Evolutionary conservation across 2,888 invertebrate species (phyloP), one percentile per base, ranked within the genome.

Genomic region (Diarsia rubi): DNA sequence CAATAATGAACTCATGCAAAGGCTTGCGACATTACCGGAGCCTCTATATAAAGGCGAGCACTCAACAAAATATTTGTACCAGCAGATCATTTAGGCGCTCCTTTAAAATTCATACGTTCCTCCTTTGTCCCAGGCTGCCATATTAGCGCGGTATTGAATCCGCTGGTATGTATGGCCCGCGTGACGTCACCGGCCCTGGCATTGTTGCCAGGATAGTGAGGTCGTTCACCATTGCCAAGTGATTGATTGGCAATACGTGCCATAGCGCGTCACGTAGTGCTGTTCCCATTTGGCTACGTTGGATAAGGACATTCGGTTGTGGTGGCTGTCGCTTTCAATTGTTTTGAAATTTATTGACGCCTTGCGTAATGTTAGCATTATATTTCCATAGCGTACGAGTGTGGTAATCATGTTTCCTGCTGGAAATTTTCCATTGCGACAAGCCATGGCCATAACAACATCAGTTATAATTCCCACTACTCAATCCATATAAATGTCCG

Each of bases 171-270:
- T 87, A 85, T 83, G 83, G 85, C 69, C 66, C 73, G 54, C 64
- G 75, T 91, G 92, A 90, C 91, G 91, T 92, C 92, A 92, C 88
- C 76, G 77, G 69, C 83, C 82, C 84, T 86, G 89, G 89, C 88
- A 89, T 88, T 89, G 88, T 88, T 85, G 86, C 88, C 90, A 90
- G 90, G 89, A 90, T 88, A 90, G 88, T 85, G 88, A 89, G 94
- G 94, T 94, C 94, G 87, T 94, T 94, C 92, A 93, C 93, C 89
- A 90, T 90, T 85, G 83, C 83, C 79, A 82, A 69, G 85, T 93
- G 94, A 94, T 92, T 91, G 93, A 94, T 93, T 89, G 89, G 81
- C 69, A 83, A 81, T 86, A 93, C 94, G 94, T 94, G 94, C 80
- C 69, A 73, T 67, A 73, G 65, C 78, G 59, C 69, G 83, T 84